Percentiles rank a stretch among this genome's conserved stretches.
These are phyloP conservation scores for Sorex maritimensis DNA, from an alignment of 2,797 vertebrate genomes.

Conservation along the genomic window DNA sequence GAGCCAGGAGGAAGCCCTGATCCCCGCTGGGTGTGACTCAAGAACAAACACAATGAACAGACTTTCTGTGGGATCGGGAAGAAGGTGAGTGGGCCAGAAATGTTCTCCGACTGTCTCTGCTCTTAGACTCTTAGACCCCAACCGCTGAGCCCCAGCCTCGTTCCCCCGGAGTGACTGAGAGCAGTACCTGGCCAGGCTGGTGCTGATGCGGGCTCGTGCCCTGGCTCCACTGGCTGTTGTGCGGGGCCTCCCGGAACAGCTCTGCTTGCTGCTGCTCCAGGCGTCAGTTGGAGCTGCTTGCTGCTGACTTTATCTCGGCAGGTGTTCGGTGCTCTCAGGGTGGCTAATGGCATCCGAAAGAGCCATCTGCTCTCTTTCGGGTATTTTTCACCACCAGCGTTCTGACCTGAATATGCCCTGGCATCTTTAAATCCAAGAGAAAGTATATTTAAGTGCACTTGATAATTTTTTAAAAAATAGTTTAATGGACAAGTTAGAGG, in stretches of 20 bases:
- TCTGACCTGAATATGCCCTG: neutral
- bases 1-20: no score
- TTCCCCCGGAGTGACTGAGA: neutral
- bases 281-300: neutral
- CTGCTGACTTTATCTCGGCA: neutral
- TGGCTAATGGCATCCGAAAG: slow-evolving; percentile 20
- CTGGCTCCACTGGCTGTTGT: no score
- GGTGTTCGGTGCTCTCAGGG: slow-evolving; percentile 35
- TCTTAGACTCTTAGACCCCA: no score
- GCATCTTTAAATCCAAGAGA: neutral
- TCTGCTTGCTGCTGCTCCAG: neutral
- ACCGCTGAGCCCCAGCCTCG: neutral
- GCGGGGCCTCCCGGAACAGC: neutral
- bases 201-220: no score
- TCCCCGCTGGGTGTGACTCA: no score
- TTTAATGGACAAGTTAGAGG: neutral
- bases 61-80: no score
- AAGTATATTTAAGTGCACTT: neutral
- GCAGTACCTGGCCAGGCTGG: neutral
- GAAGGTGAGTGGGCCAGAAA: neutral
- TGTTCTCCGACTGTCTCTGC: neutral
- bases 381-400: neutral
- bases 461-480: neutral
- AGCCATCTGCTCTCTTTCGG: neutral
- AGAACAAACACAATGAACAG: no score